Conservation (phyloP, 2,888 invertebrate genomes). For the Lobophora halterata region DNA sequence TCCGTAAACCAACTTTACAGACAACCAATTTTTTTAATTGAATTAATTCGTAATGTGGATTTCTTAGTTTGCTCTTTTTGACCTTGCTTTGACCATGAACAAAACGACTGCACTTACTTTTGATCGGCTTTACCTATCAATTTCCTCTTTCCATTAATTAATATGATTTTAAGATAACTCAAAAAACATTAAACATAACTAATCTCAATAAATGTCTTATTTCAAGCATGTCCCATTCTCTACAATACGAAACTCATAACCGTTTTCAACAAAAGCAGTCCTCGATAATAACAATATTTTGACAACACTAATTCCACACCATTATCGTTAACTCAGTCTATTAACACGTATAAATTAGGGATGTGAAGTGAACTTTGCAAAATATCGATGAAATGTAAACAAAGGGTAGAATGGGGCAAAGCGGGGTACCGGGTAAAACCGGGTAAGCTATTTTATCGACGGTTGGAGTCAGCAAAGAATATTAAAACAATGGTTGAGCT, state of each 20-base stretch:
- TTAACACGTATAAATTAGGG: conserved; percentile 64
- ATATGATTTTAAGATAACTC: too few species aligned
- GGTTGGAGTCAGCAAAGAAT: conserved; percentile 60
- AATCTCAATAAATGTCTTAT: too few species aligned
- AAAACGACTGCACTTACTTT: too few species aligned
- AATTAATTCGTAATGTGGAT: too few species aligned
- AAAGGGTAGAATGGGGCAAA: conserved; percentile 41
- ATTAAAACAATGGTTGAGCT: conserved; percentile 63
- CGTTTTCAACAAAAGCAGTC: conserved; percentile 41
- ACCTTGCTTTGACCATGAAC: too few species aligned
- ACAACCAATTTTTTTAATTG: too few species aligned
- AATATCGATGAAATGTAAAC: conserved; percentile 64
- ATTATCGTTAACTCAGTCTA: conserved; percentile 58
- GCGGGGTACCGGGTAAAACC: conserved; percentile 29
- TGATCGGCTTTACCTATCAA: too few species aligned
- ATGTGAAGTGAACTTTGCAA: conserved; percentile 56
- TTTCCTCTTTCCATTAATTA: too few species aligned
- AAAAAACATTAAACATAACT: too few species aligned
- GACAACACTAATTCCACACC: conserved; percentile 45
- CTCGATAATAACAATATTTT: conserved; percentile 45
- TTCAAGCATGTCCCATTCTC: conserved; percentile 25
- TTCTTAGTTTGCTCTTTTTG: too few species aligned
- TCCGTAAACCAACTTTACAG: too few species aligned
- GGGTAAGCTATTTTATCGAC: conserved; percentile 30
- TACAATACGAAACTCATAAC: conserved; percentile 30